Evolutionary conservation across 2,113 vertebrate species (phyloP).

Genomic region (Chloroceryle aenea): DNA sequence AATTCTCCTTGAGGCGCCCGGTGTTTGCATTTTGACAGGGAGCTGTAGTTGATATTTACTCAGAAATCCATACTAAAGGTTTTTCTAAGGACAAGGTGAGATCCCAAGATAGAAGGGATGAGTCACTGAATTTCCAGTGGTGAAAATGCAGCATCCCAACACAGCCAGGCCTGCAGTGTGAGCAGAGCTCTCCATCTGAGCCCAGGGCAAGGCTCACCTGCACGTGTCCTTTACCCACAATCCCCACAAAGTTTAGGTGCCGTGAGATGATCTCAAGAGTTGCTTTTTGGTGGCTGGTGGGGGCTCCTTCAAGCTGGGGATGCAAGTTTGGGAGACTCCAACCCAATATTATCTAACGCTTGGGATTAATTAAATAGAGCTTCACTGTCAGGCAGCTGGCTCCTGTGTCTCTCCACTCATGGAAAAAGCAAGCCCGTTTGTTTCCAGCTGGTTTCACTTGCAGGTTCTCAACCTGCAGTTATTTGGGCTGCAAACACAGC

Average conservation of each 20-base stretch:
- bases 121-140: background rate
- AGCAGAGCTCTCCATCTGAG: background rate
- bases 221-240: background rate
- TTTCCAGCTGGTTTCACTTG: background rate
- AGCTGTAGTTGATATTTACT: background rate
- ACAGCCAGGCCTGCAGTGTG: fast-evolving
- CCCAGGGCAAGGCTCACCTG: background rate
- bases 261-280: fast-evolving
- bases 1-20: background rate
- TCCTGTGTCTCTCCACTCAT: background rate
- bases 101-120: background rate
- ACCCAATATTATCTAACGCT: background rate
- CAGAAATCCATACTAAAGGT: background rate
- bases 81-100: background rate
- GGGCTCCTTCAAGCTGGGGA: background rate
- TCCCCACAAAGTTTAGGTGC: background rate
- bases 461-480: conserved; percentile 2
- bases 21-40: background rate
- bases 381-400: background rate
- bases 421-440: background rate
- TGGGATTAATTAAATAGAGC: background rate
- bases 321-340: background rate
- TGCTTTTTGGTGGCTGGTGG: fast-evolving
- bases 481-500: background rate
- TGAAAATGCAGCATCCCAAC: background rate